These are phyloP conservation scores for Thyatira batis DNA, from an alignment of 2,888 invertebrate genomes.

Conservation along the genomic window DNA sequence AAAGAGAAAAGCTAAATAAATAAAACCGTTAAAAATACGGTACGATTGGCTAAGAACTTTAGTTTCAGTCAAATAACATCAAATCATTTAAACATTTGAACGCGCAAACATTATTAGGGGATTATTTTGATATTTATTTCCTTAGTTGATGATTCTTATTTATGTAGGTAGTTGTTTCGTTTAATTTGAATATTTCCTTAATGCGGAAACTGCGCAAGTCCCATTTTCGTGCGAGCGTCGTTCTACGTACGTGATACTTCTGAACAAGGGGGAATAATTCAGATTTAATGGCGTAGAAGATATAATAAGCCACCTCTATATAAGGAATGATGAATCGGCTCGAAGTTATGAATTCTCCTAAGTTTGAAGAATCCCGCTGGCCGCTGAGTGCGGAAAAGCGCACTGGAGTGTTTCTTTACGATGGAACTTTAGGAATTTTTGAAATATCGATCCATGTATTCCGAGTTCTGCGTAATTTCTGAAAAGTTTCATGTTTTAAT, in stretches of 20 bases:
- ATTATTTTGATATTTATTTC: no score
- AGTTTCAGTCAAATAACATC: no score
- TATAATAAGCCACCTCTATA: constrained; percentile 64
- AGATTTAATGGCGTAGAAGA: constrained; percentile 65
- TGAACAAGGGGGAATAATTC: constrained; percentile 57
- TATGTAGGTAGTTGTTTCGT: background rate
- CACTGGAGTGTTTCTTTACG: constrained; percentile 73
- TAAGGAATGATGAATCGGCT: constrained; percentile 65
- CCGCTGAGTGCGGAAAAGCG: constrained; percentile 61
- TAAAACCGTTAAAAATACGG: no score
- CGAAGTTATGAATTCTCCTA: constrained; percentile 63
- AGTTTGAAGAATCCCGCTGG: constrained; percentile 61
- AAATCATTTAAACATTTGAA: no score
- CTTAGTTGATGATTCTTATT: background rate
- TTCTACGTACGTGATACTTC: constrained; percentile 27
- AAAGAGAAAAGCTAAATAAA: no score
- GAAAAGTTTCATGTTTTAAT: constrained; percentile 34
- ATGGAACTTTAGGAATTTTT: constrained; percentile 64
- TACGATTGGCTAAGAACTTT: no score
- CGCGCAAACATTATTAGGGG: no score
- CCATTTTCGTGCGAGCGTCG: background rate
- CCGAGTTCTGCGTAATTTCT: constrained; percentile 47
- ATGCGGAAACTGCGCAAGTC: background rate
- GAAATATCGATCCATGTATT: constrained; percentile 55
- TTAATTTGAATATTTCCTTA: background rate